Conservation (phyloP, 2,113 vertebrate species). For the Gallinago undulata region DNA sequence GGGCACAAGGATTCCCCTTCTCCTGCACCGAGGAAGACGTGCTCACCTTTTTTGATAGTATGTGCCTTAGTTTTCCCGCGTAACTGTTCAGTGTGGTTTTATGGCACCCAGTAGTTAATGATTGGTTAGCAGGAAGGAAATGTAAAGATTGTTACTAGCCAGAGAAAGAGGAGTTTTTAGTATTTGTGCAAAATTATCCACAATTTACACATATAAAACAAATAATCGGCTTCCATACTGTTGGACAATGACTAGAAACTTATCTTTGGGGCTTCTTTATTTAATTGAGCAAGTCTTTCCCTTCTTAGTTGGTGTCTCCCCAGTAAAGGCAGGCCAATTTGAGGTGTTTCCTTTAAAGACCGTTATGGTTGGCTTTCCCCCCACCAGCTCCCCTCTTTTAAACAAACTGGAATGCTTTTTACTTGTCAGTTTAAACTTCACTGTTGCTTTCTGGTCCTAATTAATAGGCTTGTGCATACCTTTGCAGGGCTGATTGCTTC, state of each 20-base stretch:
- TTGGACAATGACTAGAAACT: background rate
- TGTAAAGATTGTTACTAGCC: rapidly evolving
- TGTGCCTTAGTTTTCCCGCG: background rate
- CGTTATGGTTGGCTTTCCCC: rapidly evolving
- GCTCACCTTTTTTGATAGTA: constrained; percentile 91
- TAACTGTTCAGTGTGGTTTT: background rate
- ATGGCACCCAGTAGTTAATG: rapidly evolving
- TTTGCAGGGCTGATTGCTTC: background rate
- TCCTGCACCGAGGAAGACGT: constrained; percentile 86
- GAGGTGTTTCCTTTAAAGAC: background rate
- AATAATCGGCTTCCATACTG: rapidly evolving
- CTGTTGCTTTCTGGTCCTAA: background rate
- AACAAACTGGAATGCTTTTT: background rate
- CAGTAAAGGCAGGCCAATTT: background rate
- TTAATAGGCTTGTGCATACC: too few species aligned
- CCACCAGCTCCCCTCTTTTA: background rate
- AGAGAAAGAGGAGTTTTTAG: background rate
- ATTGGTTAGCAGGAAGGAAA: background rate
- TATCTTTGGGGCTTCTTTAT: too few species aligned
- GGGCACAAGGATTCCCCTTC: constrained; percentile 88
- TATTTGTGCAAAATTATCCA: background rate
- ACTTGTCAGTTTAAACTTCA: rapidly evolving
- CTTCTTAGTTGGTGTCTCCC: rapidly evolving
- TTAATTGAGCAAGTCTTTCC: background rate
- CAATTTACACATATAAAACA: rapidly evolving